Percentiles rank a stretch among this genome's conserved stretches.
Evolutionary conservation across 2,797 vertebrate genomes (phyloP).

Genomic region (Gila robusta): DNA sequence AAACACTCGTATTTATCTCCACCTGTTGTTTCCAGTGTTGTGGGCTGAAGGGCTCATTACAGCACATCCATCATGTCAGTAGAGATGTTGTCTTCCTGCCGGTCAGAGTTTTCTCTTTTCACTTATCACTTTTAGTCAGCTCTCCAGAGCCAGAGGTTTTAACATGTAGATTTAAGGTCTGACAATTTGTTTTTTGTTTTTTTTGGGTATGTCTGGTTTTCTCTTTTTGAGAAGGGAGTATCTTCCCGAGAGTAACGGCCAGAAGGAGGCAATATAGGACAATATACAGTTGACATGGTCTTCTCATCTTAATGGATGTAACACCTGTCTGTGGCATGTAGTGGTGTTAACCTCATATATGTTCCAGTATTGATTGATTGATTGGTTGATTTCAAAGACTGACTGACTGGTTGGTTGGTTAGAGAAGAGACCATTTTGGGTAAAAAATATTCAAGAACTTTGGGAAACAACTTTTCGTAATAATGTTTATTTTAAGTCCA

Average conservation of each 20-base stretch:
- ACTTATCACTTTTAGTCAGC: background rate
- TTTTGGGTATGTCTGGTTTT: background rate
- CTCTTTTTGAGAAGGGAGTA: background rate
- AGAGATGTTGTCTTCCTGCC: background rate
- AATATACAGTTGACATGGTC: background rate
- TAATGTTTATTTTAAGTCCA: background rate
- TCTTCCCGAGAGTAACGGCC: slow-evolving; percentile 51
- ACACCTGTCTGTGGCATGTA: background rate
- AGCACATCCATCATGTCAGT: slow-evolving; percentile 30
- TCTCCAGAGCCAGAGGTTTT: background rate
- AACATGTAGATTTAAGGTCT: background rate
- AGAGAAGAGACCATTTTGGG: too few relatives aligned
- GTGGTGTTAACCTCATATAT: background rate
- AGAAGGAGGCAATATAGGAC: slow-evolving; percentile 71
- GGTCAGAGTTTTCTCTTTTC: slow-evolving; percentile 14
- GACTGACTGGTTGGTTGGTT: too few relatives aligned
- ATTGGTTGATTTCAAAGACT: too few relatives aligned
- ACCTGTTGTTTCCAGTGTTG: slow-evolving; percentile 9
- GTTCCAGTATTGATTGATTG: background rate
- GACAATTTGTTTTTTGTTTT: background rate
- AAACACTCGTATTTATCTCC: slow-evolving; percentile 9
- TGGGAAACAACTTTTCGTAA: background rate
- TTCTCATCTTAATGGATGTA: too few relatives aligned
- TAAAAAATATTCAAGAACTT: background rate
- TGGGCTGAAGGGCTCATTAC: slow-evolving; percentile 35